A percentile compares a stretch with the other conserved stretches of the same genome.
Evolutionary conservation across 2,113 vertebrate genomes (phyloP).

Genomic region (Aegithalos caudatus): DNA sequence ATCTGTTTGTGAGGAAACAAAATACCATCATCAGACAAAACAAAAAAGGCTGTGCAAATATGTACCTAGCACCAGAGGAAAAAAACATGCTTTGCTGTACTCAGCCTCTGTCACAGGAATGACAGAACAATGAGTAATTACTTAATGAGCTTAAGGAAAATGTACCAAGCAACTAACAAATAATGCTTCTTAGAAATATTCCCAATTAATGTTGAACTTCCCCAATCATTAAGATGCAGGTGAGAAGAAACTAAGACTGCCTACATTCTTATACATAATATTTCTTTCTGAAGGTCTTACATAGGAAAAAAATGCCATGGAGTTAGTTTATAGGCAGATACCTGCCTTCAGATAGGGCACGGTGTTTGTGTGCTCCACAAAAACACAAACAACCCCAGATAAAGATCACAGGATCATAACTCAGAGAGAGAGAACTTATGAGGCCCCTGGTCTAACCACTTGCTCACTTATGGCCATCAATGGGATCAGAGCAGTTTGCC

Average conservation of each 20-base stretch:
- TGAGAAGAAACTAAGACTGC: background rate
- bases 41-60: background rate
- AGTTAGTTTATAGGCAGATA: background rate
- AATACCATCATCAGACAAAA: background rate
- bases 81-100: background rate
- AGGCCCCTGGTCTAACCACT: background rate
- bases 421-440: background rate
- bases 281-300: background rate
- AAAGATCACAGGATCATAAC: background rate
- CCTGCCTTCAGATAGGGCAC: background rate
- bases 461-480: background rate
- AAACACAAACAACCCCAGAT: background rate
- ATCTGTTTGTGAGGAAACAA: background rate
- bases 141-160: background rate
- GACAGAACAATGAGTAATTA: background rate
- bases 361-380: background rate
- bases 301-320: background rate
- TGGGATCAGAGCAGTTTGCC: background rate
- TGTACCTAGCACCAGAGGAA: rapidly evolving
- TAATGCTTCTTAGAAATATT: background rate
- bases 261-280: background rate
- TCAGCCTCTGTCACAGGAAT: background rate
- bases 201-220: background rate
- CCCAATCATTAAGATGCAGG: background rate
- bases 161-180: background rate